A percentile compares a stretch with the other conserved stretches of the same genome.
Conservation (phyloP, 2,113 vertebrate genomes). For the Phocoena sinus region DNA sequence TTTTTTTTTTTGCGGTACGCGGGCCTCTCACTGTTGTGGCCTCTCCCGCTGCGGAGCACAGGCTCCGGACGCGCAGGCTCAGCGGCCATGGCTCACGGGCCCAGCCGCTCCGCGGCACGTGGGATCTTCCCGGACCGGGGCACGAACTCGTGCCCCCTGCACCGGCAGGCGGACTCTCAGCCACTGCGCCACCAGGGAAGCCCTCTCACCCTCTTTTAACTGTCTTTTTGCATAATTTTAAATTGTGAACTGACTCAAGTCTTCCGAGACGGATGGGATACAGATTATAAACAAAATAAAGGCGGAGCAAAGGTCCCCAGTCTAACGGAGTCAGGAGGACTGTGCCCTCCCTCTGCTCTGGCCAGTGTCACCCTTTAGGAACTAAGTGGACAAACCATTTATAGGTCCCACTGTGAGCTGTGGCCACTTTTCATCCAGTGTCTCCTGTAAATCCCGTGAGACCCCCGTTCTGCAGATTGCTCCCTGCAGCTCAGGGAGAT, state of each 20-base stretch:
- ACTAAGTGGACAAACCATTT: not conserved
- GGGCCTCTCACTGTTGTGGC: too few relatives aligned
- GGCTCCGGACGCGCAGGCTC: too few relatives aligned
- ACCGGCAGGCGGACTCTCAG: too few relatives aligned
- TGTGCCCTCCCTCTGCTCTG: rapidly evolving
- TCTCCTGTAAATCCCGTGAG: rapidly evolving
- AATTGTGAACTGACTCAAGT: too few relatives aligned
- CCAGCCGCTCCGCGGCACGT: too few relatives aligned
- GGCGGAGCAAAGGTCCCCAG: not conserved
- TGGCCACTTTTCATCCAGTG: rapidly evolving
- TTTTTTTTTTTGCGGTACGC: too few relatives aligned
- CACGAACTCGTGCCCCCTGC: too few relatives aligned
- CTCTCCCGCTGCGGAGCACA: too few relatives aligned
- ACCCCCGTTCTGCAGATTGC: not conserved
- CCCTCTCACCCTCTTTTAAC: not conserved
- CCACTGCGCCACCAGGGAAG: too few relatives aligned
- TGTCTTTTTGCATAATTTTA: not conserved
- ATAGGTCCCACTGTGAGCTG: not conserved
- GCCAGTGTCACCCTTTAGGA: not conserved
- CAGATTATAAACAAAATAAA: not conserved
- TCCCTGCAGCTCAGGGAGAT: rapidly evolving
- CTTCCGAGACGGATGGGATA: rapidly evolving
- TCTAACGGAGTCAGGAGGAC: rapidly evolving
- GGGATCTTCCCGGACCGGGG: too few relatives aligned
- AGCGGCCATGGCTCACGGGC: too few relatives aligned